Conservation (phyloP, 2,113 vertebrate species). For the Stegastes partitus region DNA sequence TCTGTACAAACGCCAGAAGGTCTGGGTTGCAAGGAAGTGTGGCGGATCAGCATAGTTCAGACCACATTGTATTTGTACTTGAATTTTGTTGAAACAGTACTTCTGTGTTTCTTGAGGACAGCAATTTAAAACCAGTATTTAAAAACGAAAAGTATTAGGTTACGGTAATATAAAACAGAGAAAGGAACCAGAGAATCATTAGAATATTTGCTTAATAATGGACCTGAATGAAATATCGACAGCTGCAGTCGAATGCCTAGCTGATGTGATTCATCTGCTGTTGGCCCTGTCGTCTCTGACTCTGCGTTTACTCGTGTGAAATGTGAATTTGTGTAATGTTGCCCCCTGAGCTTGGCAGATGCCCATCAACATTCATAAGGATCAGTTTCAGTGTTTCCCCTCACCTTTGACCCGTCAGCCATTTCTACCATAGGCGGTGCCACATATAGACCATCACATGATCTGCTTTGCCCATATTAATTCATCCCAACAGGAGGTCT, state of each 20-base stretch:
- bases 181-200: background rate
- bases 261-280: background rate
- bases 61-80: background rate
- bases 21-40: background rate
- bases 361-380: constrained; percentile 27
- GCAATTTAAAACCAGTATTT: no score
- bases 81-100: background rate
- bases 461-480: constrained; percentile 23
- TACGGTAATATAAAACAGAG: background rate
- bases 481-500: constrained; percentile 31
- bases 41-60: background rate
- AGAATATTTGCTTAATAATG: background rate
- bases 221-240: background rate
- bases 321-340: constrained; percentile 10
- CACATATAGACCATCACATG: constrained; percentile 59
- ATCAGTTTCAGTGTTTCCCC: constrained; percentile 59
- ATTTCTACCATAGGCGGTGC: constrained; percentile 49
- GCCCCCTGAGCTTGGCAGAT: constrained; percentile 20
- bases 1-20: background rate
- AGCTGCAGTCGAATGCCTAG: no score
- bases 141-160: background rate
- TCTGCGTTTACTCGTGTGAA: constrained; percentile 5
- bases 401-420: constrained; percentile 65
- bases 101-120: background rate
- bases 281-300: background rate